Conservation (phyloP, 1,140 invertebrate genomes). For the Metaphire vulgaris region DNA sequence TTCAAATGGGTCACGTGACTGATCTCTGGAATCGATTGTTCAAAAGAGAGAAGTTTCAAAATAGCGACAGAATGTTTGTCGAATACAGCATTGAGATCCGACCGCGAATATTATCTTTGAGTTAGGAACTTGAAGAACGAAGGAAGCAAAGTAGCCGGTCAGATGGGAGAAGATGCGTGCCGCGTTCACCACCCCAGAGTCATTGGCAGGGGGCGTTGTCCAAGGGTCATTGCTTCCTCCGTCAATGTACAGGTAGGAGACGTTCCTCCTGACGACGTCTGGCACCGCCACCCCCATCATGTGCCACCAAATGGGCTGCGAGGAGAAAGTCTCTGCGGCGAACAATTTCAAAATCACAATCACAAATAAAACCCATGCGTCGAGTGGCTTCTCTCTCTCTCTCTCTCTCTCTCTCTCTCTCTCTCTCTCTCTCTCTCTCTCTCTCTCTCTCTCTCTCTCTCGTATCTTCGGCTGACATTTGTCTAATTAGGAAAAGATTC, state of each 20-base stretch:
- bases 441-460: too few species aligned
- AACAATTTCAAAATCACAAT: too few species aligned
- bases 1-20: too few species aligned
- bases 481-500: too few species aligned
- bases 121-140: neutral
- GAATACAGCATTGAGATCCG: neutral
- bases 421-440: too few species aligned
- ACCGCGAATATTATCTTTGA: neutral
- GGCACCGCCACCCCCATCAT: slow-evolving; percentile 9
- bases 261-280: neutral
- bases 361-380: too few species aligned
- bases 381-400: too few species aligned
- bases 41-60: too few species aligned
- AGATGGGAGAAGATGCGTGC: neutral
- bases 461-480: too few species aligned
- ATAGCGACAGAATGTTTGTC: too few species aligned
- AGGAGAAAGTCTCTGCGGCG: neutral
- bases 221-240: neutral
- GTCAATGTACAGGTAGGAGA: slow-evolving; percentile 4
- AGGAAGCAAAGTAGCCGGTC: neutral
- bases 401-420: too few species aligned
- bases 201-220: neutral
- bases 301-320: slow-evolving; percentile 3
- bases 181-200: neutral
- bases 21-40: too few species aligned